phyloP scores from a whole-genome alignment of 2,113 vertebrate genomes.

The Merops nubicus region DNA sequence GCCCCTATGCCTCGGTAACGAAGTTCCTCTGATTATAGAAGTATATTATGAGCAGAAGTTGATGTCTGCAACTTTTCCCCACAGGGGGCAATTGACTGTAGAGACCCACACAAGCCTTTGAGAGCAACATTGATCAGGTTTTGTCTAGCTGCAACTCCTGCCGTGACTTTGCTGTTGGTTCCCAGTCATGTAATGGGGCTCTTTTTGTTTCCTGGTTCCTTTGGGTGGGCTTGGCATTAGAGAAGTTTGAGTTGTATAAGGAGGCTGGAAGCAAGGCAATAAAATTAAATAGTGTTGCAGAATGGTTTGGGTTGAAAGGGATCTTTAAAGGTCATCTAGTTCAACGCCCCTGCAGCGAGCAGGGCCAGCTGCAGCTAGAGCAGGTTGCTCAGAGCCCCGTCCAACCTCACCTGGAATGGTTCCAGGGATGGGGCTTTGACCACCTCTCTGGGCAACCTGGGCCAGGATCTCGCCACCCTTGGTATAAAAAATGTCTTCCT shows the following conservation, averaged over 20 bases:
- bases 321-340: background rate
- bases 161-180: background rate
- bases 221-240: background rate
- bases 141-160: background rate
- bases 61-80: background rate
- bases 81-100: background rate
- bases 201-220: background rate
- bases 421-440: background rate
- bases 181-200: background rate
- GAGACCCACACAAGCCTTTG: background rate
- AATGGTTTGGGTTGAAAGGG: background rate
- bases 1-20: background rate
- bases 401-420: background rate
- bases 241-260: background rate
- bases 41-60: background rate
- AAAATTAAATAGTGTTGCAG: background rate
- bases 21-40: background rate
- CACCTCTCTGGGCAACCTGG: background rate
- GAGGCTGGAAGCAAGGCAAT: background rate
- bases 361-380: background rate
- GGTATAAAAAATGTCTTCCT: background rate
- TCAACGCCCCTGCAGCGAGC: background rate
- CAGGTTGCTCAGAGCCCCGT: background rate
- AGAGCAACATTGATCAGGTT: background rate
- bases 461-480: background rate